A percentile compares a stretch with the other conserved stretches of the same genome.
These are phyloP conservation scores for Halcyon chelicuti DNA, from an alignment of 2,797 vertebrate species.

Conservation along the genomic window DNA sequence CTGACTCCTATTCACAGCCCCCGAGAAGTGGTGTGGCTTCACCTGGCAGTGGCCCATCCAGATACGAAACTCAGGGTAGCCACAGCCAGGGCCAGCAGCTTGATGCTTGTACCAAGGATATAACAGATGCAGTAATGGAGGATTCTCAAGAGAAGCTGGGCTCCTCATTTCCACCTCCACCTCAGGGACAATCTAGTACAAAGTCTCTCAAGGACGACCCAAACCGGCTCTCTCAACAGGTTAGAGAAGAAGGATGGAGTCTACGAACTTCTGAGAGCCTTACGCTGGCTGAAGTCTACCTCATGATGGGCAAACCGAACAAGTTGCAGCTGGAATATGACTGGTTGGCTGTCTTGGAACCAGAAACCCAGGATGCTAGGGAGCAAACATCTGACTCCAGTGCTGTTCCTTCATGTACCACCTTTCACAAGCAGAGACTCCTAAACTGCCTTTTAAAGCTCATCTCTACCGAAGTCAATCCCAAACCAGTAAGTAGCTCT, in stretches of 20 bases:
- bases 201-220: conserved; percentile 79
- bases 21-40: not conserved
- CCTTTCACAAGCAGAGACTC: conserved; percentile 85
- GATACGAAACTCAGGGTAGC: conserved; percentile 59
- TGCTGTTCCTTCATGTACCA: conserved; percentile 42
- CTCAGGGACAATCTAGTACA: conserved; percentile 77
- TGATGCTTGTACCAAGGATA: conserved; percentile 75
- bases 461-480: conserved; percentile 94
- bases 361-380: conserved; percentile 59
- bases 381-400: conserved; percentile 26
- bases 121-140: conserved; percentile 57
- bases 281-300: conserved; percentile 97
- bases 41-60: not conserved
- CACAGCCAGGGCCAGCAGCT: conserved; percentile 42
- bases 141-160: conserved; percentile 81
- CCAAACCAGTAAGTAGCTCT: conserved; percentile 87
- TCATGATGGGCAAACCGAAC: conserved; percentile 97
- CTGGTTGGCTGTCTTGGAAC: conserved; percentile 85
- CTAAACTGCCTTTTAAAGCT: conserved; percentile 92
- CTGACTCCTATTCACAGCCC: conserved; percentile 20
- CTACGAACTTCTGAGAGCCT: conserved; percentile 90
- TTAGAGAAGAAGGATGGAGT: conserved; percentile 94
- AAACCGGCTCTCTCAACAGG: conserved; percentile 83
- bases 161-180: conserved; percentile 39
- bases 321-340: conserved; percentile 98